Evolutionary conservation across 2,888 invertebrate species (phyloP), one percentile per base, ranked within the genome.

Genomic region (Agrypnus murinus): DNA sequence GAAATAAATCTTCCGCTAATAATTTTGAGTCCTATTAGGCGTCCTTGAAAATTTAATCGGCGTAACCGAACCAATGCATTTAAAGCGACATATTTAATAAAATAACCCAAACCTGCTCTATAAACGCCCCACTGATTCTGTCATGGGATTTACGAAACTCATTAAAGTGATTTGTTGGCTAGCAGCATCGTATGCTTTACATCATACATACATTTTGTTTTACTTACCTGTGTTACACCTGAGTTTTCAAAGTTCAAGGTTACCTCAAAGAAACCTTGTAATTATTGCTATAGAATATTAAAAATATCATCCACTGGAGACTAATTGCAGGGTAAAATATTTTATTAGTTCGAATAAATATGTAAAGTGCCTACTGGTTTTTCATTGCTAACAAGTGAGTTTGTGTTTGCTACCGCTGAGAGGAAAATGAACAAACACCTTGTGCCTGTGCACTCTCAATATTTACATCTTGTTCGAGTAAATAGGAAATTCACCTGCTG

Each of bases 401-500:
- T 48, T 31, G 36, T 25, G 34, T 63, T 50, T 63, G 38, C 62
- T 50, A 65, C 65, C 65, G 65, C 65, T 65, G 65, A 15, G 65
- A 55, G 40, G 65, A 65, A 65, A 65, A 65, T 65, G 53, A 65
- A 65, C 55, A 10, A 43, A 57, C 55, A 25, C 43, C 55, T 64
- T 34, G 55, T 17, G 31, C 8, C 50, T 32, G 32, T 45, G 12
- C 19, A 36, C 36, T 63, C 32, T 25, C 31, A 36, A 57, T 45
- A 55, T 55, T 40, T 55, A 65, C 55, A 45, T 55, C 65, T 65
- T 65, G 65, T 65, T 65, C 53, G 32, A 65, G 55, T 34, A 67
- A 67, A 67, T 67, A 60, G 43, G 40, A 67, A 60, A 67, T 43
- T 67, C 43, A 15, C 67, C 38, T 45, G 67, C 67, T 67, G 67